Percentiles rank a stretch among this genome's conserved stretches.
Evolutionary conservation across 2,888 invertebrate genomes (phyloP).

Genomic region (Idaea dimidiata): DNA sequence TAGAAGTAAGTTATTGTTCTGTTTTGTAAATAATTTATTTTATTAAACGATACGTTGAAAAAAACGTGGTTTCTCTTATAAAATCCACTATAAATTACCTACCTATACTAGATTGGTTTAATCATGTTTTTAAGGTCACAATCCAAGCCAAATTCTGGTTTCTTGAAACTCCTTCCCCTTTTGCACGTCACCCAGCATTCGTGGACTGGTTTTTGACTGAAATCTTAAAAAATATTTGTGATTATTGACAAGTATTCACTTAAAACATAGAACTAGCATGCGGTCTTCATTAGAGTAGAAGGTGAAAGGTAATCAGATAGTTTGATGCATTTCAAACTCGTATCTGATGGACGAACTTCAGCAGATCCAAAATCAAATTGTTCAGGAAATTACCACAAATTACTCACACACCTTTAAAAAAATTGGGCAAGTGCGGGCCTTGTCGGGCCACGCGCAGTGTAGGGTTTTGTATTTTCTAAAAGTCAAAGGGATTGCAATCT

Average conservation of each 20-base stretch:
- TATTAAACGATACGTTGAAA: conserved; percentile 34
- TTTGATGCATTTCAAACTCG: no score
- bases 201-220: conserved; percentile 62
- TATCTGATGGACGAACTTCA: no score
- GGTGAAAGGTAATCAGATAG: no score
- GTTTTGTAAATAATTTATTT: conserved; percentile 35
- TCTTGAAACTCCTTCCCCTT: conserved; percentile 69
- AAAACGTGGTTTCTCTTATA: not conserved
- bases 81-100: not conserved
- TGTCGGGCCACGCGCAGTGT: no score
- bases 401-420: no score
- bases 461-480: no score
- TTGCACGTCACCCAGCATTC: conserved; percentile 76
- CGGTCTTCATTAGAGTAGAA: no score
- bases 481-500: no score
- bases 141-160: conserved; percentile 49
- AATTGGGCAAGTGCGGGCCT: no score
- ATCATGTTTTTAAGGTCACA: conserved; percentile 48
- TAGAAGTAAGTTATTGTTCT: conserved; percentile 70
- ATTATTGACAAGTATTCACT: not conserved
- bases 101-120: not conserved
- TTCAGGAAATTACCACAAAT: no score
- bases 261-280: no score
- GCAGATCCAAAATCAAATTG: no score
- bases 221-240: conserved; percentile 46